A percentile compares a stretch with the other conserved stretches of the same genome.
phyloP scores from a whole-genome alignment of 2,888 invertebrate genomes.

The Terebella lapidaria region DNA sequence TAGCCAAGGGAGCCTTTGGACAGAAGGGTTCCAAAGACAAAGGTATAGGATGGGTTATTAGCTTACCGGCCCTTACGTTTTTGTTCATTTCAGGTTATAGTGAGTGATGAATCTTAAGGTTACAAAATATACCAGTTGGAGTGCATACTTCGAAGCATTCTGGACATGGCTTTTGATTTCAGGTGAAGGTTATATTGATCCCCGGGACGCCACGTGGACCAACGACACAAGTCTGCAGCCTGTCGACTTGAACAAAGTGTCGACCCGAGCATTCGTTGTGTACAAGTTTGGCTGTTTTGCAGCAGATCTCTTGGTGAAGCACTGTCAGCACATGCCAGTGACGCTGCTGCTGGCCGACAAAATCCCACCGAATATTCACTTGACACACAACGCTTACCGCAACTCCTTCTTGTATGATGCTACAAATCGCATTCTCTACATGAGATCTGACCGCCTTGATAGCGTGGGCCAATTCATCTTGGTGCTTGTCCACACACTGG shows the following conservation, averaged over 20 bases:
- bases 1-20: conserved; percentile 31
- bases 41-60: too few species aligned
- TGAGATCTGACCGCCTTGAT: conserved; percentile 40
- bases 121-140: too few species aligned
- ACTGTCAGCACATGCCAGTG: conserved; percentile 42
- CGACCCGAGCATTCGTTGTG: conserved; percentile 42
- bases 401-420: conserved; percentile 50
- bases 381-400: conserved; percentile 41
- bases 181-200: conserved; percentile 41
- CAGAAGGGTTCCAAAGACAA: neutral
- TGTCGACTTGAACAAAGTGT: conserved; percentile 44
- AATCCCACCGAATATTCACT: conserved; percentile 41
- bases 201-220: conserved; percentile 40
- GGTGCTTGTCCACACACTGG: conserved; percentile 43
- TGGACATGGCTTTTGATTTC: neutral
- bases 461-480: conserved; percentile 46
- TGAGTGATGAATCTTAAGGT: too few species aligned
- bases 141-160: too few species aligned
- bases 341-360: conserved; percentile 47
- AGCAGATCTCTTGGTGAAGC: conserved; percentile 36
- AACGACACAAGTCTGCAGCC: conserved; percentile 41
- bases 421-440: conserved; percentile 44
- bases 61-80: too few species aligned
- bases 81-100: too few species aligned
- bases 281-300: conserved; percentile 51